Percentiles rank a stretch among this genome's conserved stretches.
These are phyloP conservation scores for Steinernema feltiae DNA, from an alignment of 1,140 invertebrate genomes.

Conservation along the genomic window DNA sequence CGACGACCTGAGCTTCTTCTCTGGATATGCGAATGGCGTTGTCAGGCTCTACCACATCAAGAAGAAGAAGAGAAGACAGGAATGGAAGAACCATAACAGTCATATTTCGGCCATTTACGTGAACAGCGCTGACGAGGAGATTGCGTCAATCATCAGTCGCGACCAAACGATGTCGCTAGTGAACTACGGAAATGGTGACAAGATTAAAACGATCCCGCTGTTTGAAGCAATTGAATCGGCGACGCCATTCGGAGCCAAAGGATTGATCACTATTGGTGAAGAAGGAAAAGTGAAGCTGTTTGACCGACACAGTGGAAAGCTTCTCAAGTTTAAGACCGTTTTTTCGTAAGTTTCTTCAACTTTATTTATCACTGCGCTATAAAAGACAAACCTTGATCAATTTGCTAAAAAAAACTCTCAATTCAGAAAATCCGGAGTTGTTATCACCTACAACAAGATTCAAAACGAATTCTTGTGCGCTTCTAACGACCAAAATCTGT, in stretches of 20 bases:
- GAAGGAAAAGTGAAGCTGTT: conserved; percentile 47
- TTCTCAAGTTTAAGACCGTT: conserved; percentile 22
- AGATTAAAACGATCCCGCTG: conserved; percentile 38
- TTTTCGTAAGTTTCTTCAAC: conserved; percentile 18
- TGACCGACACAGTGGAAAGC: conserved; percentile 22
- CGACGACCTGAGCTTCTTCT: not conserved
- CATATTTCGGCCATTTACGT: conserved; percentile 33
- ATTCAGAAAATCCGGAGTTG: conserved; percentile 15
- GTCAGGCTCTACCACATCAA: conserved; percentile 30
- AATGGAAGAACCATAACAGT: conserved; percentile 37
- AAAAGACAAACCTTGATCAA: no score
- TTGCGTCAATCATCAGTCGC: conserved; percentile 28
- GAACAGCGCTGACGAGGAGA: not conserved
- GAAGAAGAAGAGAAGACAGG: conserved; percentile 25
- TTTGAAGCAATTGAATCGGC: conserved; percentile 49
- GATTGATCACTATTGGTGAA: conserved; percentile 47
- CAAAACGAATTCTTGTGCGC: conserved; percentile 24
- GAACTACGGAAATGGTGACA: conserved; percentile 30
- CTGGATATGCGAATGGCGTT: conserved; percentile 28
- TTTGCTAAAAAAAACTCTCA: not conserved
- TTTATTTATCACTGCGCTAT: not conserved
- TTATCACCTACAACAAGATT: conserved; percentile 30
- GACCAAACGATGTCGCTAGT: conserved; percentile 47
- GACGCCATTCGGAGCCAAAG: conserved; percentile 21
- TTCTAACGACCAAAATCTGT: conserved; percentile 44